A percentile compares a stretch with the other conserved stretches of the same genome.
Evolutionary conservation across 2,113 vertebrate genomes (phyloP).

Genomic region (Seriola quinqueradiata): DNA sequence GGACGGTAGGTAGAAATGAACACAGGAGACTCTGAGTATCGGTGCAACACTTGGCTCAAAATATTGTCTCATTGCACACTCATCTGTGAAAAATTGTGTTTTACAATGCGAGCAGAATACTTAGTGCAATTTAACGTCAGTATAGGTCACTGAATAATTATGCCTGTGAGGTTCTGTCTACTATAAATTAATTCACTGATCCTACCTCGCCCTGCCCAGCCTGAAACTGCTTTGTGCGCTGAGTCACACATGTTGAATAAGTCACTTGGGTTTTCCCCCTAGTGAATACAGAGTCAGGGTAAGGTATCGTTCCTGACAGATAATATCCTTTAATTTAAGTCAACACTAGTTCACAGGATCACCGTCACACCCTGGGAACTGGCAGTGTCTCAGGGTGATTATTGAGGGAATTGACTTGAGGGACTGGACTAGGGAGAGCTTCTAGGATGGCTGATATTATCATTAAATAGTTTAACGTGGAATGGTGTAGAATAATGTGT

Average conservation of each 20-base stretch:
- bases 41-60: background rate
- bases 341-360: conserved; percentile 46
- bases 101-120: background rate
- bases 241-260: conserved; percentile 45
- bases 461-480: background rate
- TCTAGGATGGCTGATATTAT: conserved; percentile 1
- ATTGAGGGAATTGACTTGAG: conserved; percentile 28
- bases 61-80: conserved; percentile 6
- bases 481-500: background rate
- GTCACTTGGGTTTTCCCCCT: conserved; percentile 50
- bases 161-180: conserved; percentile 19
- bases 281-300: conserved; percentile 8
- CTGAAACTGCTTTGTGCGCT: conserved; percentile 13
- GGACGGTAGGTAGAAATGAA: background rate
- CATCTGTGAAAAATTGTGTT: background rate
- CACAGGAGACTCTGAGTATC: background rate
- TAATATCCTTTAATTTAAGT: conserved; percentile 56
- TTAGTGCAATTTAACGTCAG: background rate
- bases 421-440: background rate
- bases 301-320: conserved; percentile 47
- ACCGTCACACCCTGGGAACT: conserved; percentile 44
- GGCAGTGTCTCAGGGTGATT: conserved; percentile 37
- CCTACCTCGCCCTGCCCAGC: conserved; percentile 15
- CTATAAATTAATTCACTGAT: conserved; percentile 20
- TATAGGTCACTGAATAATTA: conserved; percentile 4